These are phyloP conservation scores for Hermaeophaga mercurialis DNA, from an alignment of 2,888 invertebrate genomes.

Conservation along the genomic window DNA sequence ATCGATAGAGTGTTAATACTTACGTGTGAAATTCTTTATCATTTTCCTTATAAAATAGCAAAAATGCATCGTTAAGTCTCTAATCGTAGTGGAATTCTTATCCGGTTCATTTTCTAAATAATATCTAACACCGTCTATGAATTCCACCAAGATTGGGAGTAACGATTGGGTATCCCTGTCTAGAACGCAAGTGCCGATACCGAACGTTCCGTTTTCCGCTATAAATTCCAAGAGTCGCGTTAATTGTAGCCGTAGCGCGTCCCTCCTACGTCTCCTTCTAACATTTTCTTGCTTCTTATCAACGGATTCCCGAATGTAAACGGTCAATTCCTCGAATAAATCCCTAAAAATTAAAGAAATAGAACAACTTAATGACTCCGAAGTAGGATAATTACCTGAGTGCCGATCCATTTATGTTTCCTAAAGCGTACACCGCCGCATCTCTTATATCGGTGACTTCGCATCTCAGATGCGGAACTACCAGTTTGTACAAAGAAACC, in stretches of 20 bases:
- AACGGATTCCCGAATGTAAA: conserved; percentile 92
- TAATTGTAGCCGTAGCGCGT: conserved; percentile 89
- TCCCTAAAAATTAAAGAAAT: conserved; percentile 66
- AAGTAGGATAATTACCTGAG: conserved; percentile 84
- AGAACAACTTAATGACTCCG: too few species aligned
- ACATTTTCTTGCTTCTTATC: conserved; percentile 98
- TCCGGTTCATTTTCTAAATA: conserved; percentile 94
- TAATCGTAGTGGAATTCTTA: conserved; percentile 84
- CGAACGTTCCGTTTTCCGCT: conserved; percentile 89
- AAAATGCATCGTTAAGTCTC: conserved; percentile 91
- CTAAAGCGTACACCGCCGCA: conserved; percentile 90
- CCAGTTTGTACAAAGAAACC: conserved; percentile 86
- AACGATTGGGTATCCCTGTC: conserved; percentile 79
- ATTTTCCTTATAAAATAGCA: conserved; percentile 93
- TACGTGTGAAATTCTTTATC: conserved; percentile 90
- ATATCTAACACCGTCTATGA: conserved; percentile 90
- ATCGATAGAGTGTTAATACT: too few species aligned
- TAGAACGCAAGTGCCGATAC: conserved; percentile 80
- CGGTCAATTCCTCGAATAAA: conserved; percentile 92
- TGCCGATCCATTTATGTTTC: conserved; percentile 93
- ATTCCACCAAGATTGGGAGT: conserved; percentile 87
- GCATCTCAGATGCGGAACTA: conserved; percentile 89
- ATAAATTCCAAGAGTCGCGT: conserved; percentile 91
- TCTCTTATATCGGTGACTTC: conserved; percentile 94
- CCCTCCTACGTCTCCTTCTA: conserved; percentile 85